Evolutionary conservation across 1,140 invertebrate genomes (phyloP), one percentile per base, ranked within the genome.

Genomic region (Dufourea novaeangliae): DNA sequence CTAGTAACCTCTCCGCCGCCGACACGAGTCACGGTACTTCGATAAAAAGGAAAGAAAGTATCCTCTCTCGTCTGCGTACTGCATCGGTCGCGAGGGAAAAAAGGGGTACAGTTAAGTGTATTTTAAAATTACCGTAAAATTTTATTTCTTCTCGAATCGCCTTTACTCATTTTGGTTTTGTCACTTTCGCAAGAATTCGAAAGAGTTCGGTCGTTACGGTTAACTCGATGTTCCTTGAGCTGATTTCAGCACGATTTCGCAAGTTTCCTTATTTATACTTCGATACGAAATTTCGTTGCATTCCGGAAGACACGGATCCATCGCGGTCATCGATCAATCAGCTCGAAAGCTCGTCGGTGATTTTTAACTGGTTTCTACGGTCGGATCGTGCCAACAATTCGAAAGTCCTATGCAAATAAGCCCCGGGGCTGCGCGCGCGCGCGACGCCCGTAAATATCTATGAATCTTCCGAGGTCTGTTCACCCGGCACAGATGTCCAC

Each of bases 401-500:
- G 82, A 84, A 84, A 84, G 82, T 84, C 77, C 46, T 77, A 84
- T 83, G 82, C 56, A 84, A 84, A 84, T 77, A 80, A 46, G 63
- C 56, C 52, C 12, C n/a, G 41, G 27, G 69, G 67, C 74, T 74
- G 27, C 41, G 41, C 41, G 27, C 66, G 27, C 41, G 41, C 41
- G 27, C 66, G 56, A 61, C n/a, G 22, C 34, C 54, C 76, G 37
- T 61, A 61, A 82, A 70, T 57, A 72, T 68, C 70, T 7, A 41
- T 39, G 34, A 75, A 80, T 64, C 25, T 54, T 7, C 34, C 54
- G n/a, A 44, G 46, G 56, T 77, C 44, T 44, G 27, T 80, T 61
- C 59, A 61, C 61, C 41, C 59, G 39, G n/a, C 67, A 63, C 7
- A 59, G 67, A 64, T 70, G 68, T 57, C 59, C 29, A 39, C 41